phyloP scores from a whole-genome alignment of 1,140 invertebrate species.

The Manduca sexta region DNA sequence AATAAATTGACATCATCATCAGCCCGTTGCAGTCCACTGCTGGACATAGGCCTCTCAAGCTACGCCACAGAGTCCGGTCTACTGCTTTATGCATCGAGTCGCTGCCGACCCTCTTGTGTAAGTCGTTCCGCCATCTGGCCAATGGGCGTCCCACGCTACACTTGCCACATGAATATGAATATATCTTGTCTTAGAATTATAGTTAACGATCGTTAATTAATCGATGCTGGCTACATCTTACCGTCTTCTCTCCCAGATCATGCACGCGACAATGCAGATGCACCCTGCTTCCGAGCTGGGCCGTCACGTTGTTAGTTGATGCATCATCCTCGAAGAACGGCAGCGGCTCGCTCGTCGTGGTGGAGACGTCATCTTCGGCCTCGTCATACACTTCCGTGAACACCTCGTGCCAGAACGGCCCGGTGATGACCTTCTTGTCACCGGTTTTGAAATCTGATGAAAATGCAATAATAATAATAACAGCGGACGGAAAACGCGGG shows the following conservation, averaged over 20 bases:
- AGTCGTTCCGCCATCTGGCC: too few relatives aligned
- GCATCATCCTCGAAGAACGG: conserved; percentile 78
- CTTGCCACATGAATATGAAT: too few relatives aligned
- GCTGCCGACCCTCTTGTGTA: too few relatives aligned
- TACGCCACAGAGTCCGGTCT: too few relatives aligned
- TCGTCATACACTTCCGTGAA: conserved; percentile 61
- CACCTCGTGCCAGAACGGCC: conserved; percentile 61
- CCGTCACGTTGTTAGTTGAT: conserved; percentile 77
- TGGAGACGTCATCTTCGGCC: conserved; percentile 49
- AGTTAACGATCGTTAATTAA: too few relatives aligned
- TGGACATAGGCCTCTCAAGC: too few relatives aligned
- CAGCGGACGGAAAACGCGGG: too few relatives aligned
- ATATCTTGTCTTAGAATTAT: too few relatives aligned
- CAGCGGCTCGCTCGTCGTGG: conserved; percentile 74
- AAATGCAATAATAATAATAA: background rate
- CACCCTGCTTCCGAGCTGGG: conserved; percentile 78
- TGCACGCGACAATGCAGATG: conserved; percentile 82
- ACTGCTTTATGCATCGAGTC: too few relatives aligned
- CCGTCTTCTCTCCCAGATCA: conserved; percentile 82
- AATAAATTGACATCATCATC: too few relatives aligned
- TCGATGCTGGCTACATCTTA: conserved; percentile 43
- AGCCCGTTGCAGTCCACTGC: too few relatives aligned
- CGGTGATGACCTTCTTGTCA: conserved; percentile 55
- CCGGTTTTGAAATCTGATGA: conserved; percentile 57
- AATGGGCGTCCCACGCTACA: too few relatives aligned